phyloP scores from a whole-genome alignment of 2,113 vertebrate species.

The Amphilophus citrinellus region DNA sequence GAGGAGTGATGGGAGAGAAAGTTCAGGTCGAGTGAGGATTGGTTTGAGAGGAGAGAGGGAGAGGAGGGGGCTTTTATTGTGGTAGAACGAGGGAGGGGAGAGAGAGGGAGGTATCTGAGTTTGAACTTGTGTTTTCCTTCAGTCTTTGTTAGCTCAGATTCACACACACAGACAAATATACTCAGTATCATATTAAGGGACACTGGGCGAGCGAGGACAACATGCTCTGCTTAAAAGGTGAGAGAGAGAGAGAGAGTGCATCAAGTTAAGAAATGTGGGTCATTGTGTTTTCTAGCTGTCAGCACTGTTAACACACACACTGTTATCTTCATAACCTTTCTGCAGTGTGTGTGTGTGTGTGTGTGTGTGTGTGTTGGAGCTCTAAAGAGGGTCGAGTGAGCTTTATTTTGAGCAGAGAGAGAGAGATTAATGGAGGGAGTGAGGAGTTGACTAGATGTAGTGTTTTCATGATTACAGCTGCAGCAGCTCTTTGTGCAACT shows the following conservation, averaged over 20 bases:
- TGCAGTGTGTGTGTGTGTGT: not conserved
- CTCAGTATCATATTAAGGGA: not conserved
- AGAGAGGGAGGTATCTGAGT: slow-evolving; percentile 25
- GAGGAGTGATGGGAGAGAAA: not conserved
- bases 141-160: not conserved
- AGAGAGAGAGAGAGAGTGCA: slow-evolving; percentile 13
- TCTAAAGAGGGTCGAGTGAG: not conserved
- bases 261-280: not conserved
- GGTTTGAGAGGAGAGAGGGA: not conserved
- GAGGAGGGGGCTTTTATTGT: slow-evolving; percentile 40
- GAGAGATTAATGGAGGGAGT: slow-evolving; percentile 10
- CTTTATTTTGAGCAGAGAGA: slow-evolving; percentile 16
- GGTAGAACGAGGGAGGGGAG: slow-evolving; percentile 15
- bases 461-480: slow-evolving; percentile 39
- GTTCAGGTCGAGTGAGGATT: not conserved
- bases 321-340: not conserved
- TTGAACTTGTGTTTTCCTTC: slow-evolving; percentile 51
- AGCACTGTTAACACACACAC: not conserved
- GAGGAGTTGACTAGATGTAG: not conserved
- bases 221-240: slow-evolving; percentile 66
- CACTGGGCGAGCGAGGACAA: slow-evolving; percentile 11
- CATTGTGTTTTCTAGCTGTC: not conserved
- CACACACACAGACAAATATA: slow-evolving; percentile 6
- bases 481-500: slow-evolving; percentile 1
- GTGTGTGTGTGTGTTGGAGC: not conserved